A percentile compares a stretch with the other conserved stretches of the same genome.
phyloP scores from a whole-genome alignment of 2,888 invertebrate genomes.

The Lasioglossum zephyrum region DNA sequence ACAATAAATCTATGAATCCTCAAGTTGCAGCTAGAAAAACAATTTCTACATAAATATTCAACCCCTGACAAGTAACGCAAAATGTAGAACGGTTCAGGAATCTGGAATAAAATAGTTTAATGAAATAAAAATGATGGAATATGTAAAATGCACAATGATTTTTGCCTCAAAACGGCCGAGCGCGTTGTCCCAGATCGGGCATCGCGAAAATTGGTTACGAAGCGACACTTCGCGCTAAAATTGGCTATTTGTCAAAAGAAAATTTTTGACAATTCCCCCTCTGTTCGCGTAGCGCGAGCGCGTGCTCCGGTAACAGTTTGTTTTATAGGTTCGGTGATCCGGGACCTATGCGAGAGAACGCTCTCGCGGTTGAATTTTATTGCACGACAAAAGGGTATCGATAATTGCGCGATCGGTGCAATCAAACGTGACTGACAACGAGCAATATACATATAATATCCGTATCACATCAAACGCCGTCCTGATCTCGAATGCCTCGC shows the following conservation, averaged over 20 bases:
- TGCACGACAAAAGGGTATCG: constrained; percentile 56
- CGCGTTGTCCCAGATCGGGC: neutral
- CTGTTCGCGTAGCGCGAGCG: neutral
- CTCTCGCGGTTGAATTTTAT: constrained; percentile 63
- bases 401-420: constrained; percentile 72
- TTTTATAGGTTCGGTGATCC: constrained; percentile 27
- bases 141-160: neutral
- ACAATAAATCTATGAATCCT: too few relatives aligned
- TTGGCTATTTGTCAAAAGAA: constrained; percentile 4
- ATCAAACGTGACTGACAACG: constrained; percentile 72
- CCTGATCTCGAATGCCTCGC: constrained; percentile 61
- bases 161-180: neutral
- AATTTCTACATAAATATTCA: neutral
- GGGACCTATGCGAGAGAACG: constrained; percentile 10
- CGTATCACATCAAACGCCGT: constrained; percentile 73
- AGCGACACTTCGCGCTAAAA: neutral
- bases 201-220: neutral
- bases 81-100: neutral
- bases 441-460: constrained; percentile 77
- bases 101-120: neutral
- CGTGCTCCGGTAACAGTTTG: constrained; percentile 43
- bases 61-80: neutral
- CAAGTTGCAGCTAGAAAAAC: neutral
- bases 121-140: neutral
- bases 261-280: constrained; percentile 8